Base-by-base conservation (phyloP, 1,140 invertebrate genomes). In the Drosophila kanapiae region DNA sequence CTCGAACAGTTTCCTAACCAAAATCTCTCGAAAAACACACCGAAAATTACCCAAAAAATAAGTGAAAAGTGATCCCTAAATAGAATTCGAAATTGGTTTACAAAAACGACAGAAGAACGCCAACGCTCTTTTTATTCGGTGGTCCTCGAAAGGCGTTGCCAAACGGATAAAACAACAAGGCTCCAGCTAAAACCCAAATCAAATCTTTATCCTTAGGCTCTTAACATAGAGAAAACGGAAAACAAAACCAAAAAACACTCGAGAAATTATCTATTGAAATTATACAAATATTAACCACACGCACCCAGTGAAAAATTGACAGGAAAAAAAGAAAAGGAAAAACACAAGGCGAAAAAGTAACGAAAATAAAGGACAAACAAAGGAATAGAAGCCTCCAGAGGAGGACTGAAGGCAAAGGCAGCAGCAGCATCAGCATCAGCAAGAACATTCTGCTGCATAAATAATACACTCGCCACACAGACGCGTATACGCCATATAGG, bases 401-500 rank as follows among this genome's bases (percentile, higher is more conserved):
- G 61, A 47, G 57, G 29, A 48, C 33, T 14, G 18, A 60, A 45
- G 53, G 38, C n/a, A 48, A 33, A 38, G 29, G 60, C 42, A 74
- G 69, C 23, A 63, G 62, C 42, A 74, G 23, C 23, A 23, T 64
- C 23, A 63, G 62, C 62, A 69, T 58, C 62, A 68, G 48, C 69
- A 75, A 75, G 67, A 77, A 74, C 56, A 78, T 69, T 69, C 60
- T 58, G 70, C 75, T 82, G 84, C 83, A 87, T 87, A 82, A 87
- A 87, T 87, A 87, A 87, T 82, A 86, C 69, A 79, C 65, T 74
- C 61, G 77, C 78, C 82, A 78, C 67, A 68, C 67, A 27, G 37
- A 40, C 29, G 69, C 53, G 37, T 56, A 67, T 65, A 65, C 60
- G 82, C 78, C 79, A 87, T 79, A 87, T 80, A 87, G 67, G 59